These are phyloP conservation scores for Cyrtorhinus lividipennis DNA, from an alignment of 1,140 invertebrate genomes.

Conservation along the genomic window DNA sequence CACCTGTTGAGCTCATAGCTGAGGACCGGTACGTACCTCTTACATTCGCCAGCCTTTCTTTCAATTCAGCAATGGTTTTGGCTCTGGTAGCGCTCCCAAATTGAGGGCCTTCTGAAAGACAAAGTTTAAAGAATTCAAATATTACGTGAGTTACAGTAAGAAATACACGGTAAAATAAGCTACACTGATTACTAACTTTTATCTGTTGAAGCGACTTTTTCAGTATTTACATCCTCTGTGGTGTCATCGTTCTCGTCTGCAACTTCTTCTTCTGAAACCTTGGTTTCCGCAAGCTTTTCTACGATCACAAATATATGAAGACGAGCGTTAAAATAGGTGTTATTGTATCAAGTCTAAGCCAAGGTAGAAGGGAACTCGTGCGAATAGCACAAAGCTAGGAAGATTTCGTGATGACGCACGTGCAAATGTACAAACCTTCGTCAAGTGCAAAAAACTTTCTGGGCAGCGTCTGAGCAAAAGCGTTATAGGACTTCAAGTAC, in stretches of 20 bases:
- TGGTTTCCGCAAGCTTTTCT: too few relatives aligned
- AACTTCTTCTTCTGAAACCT: too few relatives aligned
- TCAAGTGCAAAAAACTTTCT: not conserved
- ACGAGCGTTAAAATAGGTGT: too few relatives aligned
- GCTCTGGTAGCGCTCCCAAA: slow-evolving; percentile 11
- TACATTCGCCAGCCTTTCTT: slow-evolving; percentile 11
- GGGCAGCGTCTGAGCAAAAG: not conserved
- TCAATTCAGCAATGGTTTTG: slow-evolving; percentile 17
- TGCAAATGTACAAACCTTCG: too few relatives aligned
- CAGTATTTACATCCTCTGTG: not conserved
- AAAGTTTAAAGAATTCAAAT: not conserved
- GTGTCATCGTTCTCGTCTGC: not conserved
- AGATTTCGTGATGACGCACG: too few relatives aligned
- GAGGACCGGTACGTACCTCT: not conserved
- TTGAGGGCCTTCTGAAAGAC: not conserved
- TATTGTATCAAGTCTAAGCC: too few relatives aligned
- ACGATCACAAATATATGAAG: too few relatives aligned
- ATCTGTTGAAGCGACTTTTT: not conserved
- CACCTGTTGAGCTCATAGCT: not conserved
- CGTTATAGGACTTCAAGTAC: not conserved
- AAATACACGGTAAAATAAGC: too few relatives aligned
- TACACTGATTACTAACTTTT: too few relatives aligned
- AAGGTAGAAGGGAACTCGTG: too few relatives aligned
- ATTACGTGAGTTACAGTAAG: not conserved
- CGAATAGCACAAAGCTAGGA: too few relatives aligned